Evolutionary conservation across 2,113 vertebrate species (phyloP).

Genomic region (Microtus montanus): DNA sequence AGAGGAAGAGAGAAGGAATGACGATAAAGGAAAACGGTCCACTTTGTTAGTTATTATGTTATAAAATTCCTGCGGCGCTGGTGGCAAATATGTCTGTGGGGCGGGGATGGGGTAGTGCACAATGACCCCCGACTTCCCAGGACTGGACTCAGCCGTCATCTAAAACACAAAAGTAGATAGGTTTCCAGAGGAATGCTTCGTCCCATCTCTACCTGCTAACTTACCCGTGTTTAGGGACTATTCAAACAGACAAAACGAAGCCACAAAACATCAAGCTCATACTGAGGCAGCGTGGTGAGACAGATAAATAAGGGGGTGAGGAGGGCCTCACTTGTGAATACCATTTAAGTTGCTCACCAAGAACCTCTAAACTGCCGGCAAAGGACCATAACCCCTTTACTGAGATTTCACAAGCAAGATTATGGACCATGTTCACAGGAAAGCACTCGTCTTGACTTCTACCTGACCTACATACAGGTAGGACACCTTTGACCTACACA

Average conservation of each 20-base stretch:
- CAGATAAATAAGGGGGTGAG: background rate
- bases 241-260: background rate
- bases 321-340: background rate
- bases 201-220: background rate
- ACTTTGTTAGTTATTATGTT: background rate
- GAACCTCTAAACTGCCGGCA: background rate
- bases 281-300: background rate
- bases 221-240: background rate
- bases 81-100: background rate
- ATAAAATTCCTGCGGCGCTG: background rate
- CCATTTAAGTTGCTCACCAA: background rate
- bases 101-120: background rate
- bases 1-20: background rate
- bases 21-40: accelerated
- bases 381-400: background rate
- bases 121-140: background rate
- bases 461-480: background rate
- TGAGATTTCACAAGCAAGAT: background rate
- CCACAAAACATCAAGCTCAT: background rate
- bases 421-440: background rate
- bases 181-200: background rate
- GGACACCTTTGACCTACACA: background rate
- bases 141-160: background rate
- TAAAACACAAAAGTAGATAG: background rate
- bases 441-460: background rate